phyloP scores from a whole-genome alignment of 2,888 invertebrate genomes.

The Cordylochernes scorpioides region DNA sequence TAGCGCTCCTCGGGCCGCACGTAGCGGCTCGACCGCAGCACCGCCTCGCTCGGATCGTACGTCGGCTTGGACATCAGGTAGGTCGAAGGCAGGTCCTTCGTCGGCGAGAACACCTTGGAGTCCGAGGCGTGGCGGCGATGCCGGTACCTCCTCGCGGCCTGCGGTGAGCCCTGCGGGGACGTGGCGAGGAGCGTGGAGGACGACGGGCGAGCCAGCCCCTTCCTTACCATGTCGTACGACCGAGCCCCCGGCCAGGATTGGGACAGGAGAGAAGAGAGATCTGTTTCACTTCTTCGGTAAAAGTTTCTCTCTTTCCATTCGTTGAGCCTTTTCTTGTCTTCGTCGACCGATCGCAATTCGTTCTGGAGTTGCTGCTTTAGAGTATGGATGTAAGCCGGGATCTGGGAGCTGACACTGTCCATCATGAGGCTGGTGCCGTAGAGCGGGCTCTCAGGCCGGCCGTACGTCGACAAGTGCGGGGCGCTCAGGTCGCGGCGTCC shows the following conservation, averaged over 20 bases:
- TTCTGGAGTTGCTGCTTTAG: slow-evolving; percentile 18
- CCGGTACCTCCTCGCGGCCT: slow-evolving; percentile 19
- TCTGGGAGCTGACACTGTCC: too few species aligned
- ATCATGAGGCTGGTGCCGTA: neutral
- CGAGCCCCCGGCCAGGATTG: slow-evolving; percentile 5
- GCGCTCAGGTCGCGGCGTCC: slow-evolving; percentile 16
- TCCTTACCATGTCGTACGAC: slow-evolving; percentile 3
- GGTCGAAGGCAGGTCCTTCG: slow-evolving; percentile 21
- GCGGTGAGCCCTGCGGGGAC: slow-evolving; percentile 18
- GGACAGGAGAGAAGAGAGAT: slow-evolving; percentile 11
- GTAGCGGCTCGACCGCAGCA: slow-evolving; percentile 3
- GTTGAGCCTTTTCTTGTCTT: slow-evolving; percentile 9
- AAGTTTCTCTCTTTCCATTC: neutral
- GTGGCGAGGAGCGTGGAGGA: neutral
- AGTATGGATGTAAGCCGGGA: slow-evolving; percentile 17
- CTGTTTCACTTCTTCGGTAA: slow-evolving; percentile 4
- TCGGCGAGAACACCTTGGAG: slow-evolving; percentile 28
- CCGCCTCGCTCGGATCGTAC: slow-evolving; percentile 14
- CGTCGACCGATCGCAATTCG: slow-evolving; percentile 16
- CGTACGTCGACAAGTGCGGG: slow-evolving; percentile 14
- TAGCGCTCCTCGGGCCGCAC: neutral
- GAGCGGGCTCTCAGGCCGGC: slow-evolving; percentile 1
- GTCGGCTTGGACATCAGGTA: slow-evolving; percentile 2
- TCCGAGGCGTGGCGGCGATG: slow-evolving; percentile 30
- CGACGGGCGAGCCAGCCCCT: slow-evolving; percentile 1